Base-by-base conservation (phyloP, 2,888 invertebrate genomes). In the Pheosia tremula region DNA sequence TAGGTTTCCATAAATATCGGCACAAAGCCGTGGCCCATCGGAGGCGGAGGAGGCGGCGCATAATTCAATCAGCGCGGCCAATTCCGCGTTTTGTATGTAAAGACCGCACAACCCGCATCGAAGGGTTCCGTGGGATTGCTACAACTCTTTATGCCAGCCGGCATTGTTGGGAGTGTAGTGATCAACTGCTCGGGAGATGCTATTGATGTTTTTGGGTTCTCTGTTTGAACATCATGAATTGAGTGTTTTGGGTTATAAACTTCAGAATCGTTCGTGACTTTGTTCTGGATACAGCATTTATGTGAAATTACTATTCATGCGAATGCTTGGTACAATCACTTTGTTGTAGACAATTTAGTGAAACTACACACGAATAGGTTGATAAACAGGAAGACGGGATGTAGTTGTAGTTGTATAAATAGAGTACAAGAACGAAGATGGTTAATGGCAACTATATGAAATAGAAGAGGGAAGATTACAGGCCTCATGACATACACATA, bases 41-140 rank as follows among this genome's bases (percentile, higher is more conserved):
- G 75, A 77, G 77, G 75, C 78, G 77, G 84, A 24, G 72, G 79
- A 81, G 71, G 63, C 58, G 82, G 83, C 81, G 85, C 84, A 88
- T 90, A 89, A 90, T 91, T 93, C 91, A 91, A 91, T 93, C 89
- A 90, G 81, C 71, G 75, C 70, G 78, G 83, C 84, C 88, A 88
- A 90, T 90, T 89, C 85, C 81, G 85, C 86, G 90, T 89, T 91
- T 91, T 91, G 88, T 91, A 88, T 86, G 88, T 89, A 87, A 88
- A 89, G 88, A 89, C 88, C 88, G 55, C 39, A 38, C 9, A n/a
- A 87, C 88, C 50, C 50, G 55, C 39, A 39, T 39, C 54, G 3
- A 13, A 39, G 39, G 55, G 55, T 39, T 5, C 39, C n/a, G 24
- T 24, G 7, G 39, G 55, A 37, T 61, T 69, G 55, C 39, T 39